Evolutionary conservation across 2,113 vertebrate genomes (phyloP), one percentile per base, ranked within the genome.

Genomic region (Dasyurus viverrinus): DNA sequence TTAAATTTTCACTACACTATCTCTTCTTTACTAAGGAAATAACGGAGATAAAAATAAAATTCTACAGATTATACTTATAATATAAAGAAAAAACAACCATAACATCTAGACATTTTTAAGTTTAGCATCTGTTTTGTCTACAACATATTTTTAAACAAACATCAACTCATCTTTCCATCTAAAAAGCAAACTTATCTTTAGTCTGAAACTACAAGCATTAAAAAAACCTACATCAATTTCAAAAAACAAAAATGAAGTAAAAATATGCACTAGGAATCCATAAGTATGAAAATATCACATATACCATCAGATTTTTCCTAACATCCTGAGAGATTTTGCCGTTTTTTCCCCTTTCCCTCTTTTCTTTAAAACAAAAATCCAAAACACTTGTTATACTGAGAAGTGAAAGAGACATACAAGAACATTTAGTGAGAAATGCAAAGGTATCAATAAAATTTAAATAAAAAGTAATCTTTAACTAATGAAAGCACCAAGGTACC

Each of bases 11-110:
- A 76, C 14, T n/a, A n/a, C 60, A 76, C 30, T 5, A n/a, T 4
- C 4, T 19, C 30, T 76, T n/a, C 36, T 76, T 14, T n/a, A 76
- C 60, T 1, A n/a, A 76, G 60, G 60, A 76, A 76, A 60, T 42
- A n/a, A 93, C 54, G 90, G 90, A 16, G 27, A 96, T 50, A 93
- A 42, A 89, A 52, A 55, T 53, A 16, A 95, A 89, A 68, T 93
- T 92, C 24, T 92, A 26, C 54, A 48, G 92, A 94, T 48, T 48
- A 90, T n/a, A 94, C 90, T 76, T 76, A n/a, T n/a, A 76, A 76
- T 36, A 68, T 76, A 11, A n/a, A 76, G 30, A 14, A 19, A 6
- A n/a, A 14, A 76, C 10, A 68, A 2, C 3, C 12, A 36, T 36
- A 36, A 36, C 12, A 68, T 14, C 30, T 68, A 27, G 30, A 60